Conservation (phyloP, 2,888 invertebrate species). For the Agriopis marginaria region DNA sequence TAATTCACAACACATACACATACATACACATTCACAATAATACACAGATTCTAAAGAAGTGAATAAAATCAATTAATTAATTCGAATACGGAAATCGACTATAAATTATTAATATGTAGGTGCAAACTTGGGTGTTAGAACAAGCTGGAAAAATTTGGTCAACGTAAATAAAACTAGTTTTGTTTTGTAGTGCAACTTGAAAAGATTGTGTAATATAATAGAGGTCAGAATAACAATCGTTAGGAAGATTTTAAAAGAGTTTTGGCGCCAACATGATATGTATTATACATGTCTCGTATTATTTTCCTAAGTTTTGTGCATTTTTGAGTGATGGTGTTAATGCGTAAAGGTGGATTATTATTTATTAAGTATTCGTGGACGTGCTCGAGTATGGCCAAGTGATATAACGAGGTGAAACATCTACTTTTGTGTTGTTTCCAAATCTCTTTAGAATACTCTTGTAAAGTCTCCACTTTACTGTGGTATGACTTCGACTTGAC, state of each 20-base stretch:
- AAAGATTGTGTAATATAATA: background rate
- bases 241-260: background rate
- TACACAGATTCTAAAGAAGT: conserved; percentile 8
- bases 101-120: conserved; percentile 39
- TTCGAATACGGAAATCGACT: conserved; percentile 40
- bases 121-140: conserved; percentile 14
- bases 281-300: no score
- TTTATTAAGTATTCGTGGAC: no score
- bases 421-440: no score
- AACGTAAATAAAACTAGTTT: conserved; percentile 14
- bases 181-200: conserved; percentile 13
- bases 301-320: no score
- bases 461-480: no score
- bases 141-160: background rate
- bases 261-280: background rate
- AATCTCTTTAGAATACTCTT: no score
- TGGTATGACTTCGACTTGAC: no score
- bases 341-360: no score
- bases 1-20: no score
- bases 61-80: conserved; percentile 8
- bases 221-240: background rate
- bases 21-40: background rate
- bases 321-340: no score
- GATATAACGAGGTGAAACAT: no score
- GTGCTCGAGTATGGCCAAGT: no score